A percentile compares a stretch with the other conserved stretches of the same genome.
These are phyloP conservation scores for Trachelus tabidus DNA, from an alignment of 2,888 invertebrate species.

Conservation along the genomic window DNA sequence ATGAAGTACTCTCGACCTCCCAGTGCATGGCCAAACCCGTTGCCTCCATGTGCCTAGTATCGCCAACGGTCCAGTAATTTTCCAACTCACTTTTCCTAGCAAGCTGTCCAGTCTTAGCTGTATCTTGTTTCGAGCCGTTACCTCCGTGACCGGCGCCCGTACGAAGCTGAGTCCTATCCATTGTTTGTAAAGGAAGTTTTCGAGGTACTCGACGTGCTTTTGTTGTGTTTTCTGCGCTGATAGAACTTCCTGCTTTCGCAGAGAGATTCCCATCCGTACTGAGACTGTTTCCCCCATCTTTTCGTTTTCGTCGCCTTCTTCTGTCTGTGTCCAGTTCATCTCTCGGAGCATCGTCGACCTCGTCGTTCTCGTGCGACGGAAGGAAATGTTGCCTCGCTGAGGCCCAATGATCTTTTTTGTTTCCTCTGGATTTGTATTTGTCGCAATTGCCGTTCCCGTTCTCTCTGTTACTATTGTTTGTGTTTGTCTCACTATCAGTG, in stretches of 20 bases:
- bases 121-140: slow-evolving; percentile 20
- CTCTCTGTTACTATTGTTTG: slow-evolving; percentile 44
- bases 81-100: slow-evolving; percentile 48
- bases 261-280: slow-evolving; percentile 23
- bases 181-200: slow-evolving; percentile 55
- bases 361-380: slow-evolving; percentile 43
- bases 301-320: slow-evolving; percentile 34
- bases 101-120: slow-evolving; percentile 23
- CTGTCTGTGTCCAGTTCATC: slow-evolving; percentile 13
- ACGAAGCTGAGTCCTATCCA: slow-evolving; percentile 43
- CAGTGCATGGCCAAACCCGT: slow-evolving; percentile 58
- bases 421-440: slow-evolving; percentile 48
- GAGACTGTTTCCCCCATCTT: slow-evolving; percentile 41
- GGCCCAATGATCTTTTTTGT: slow-evolving; percentile 62
- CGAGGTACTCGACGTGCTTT: slow-evolving; percentile 50
- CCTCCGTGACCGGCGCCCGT: slow-evolving; percentile 25
- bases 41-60: slow-evolving; percentile 26
- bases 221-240: slow-evolving; percentile 16
- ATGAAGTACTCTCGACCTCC: slow-evolving; percentile 51
- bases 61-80: slow-evolving; percentile 24
- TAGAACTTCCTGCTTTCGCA: slow-evolving; percentile 20
- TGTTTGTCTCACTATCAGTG: slow-evolving; percentile 49
- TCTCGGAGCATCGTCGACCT: slow-evolving; percentile 38
- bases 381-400: slow-evolving; percentile 60
- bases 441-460: slow-evolving; percentile 46